Evolutionary conservation across 2,888 invertebrate genomes (phyloP).

Genomic region (Hetaerina titia): DNA sequence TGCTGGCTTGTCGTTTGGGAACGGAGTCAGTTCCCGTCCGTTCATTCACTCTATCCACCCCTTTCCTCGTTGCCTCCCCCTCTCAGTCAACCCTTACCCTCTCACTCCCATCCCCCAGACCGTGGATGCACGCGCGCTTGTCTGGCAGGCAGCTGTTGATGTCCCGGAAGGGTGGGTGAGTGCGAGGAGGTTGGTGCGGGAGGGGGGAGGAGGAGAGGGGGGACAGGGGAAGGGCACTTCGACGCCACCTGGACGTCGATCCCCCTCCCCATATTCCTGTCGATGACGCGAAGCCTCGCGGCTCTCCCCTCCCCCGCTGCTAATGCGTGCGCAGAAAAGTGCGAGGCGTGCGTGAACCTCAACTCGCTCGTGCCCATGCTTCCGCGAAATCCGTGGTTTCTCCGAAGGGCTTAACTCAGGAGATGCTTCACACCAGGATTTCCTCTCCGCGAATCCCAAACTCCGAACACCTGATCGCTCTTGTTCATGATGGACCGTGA

Average conservation of each 20-base stretch:
- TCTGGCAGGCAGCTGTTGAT: not conserved
- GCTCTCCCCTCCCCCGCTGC: not conserved
- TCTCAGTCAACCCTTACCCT: not conserved
- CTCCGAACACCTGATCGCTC: not conserved
- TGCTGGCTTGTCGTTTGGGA: too few relatives aligned
- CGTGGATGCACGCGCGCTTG: not conserved
- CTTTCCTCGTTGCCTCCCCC: not conserved
- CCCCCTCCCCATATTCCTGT: not conserved
- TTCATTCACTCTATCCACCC: not conserved
- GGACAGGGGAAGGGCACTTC: not conserved
- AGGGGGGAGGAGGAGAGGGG: not conserved
- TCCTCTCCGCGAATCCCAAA: not conserved
- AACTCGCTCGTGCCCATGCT: not conserved
- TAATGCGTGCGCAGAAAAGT: not conserved
- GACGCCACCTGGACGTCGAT: slow-evolving; percentile 32
- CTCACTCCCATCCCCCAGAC: too few relatives aligned
- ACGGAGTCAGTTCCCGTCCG: not conserved
- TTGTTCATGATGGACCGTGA: too few relatives aligned
- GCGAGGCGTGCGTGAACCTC: not conserved
- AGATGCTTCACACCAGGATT: not conserved
- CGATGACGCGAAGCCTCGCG: not conserved
- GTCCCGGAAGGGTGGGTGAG: not conserved
- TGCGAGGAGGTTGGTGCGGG: not conserved
- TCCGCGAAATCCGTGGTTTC: not conserved
- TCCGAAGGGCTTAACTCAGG: not conserved